phyloP scores from a whole-genome alignment of 2,888 invertebrate genomes.

The Philhelius pedissequus region DNA sequence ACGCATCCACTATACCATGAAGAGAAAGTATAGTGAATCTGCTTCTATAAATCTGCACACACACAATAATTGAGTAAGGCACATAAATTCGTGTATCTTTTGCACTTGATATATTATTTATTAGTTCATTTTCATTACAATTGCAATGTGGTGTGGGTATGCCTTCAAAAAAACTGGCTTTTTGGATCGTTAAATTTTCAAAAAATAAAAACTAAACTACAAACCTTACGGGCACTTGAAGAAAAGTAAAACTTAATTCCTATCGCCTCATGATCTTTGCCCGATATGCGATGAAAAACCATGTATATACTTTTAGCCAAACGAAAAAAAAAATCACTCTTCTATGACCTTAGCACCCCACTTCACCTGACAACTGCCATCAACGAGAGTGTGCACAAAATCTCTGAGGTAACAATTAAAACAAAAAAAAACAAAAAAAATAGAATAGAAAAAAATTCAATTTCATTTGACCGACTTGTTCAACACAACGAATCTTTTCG shows the following conservation, averaged over 20 bases:
- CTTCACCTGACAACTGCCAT: too few relatives aligned
- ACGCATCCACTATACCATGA: conserved; percentile 18
- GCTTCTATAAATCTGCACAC: conserved; percentile 34
- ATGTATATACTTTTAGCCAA: not conserved
- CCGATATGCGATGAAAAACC: not conserved
- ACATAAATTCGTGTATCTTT: conserved; percentile 52
- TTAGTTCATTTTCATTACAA: conserved; percentile 45
- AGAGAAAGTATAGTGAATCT: conserved; percentile 23
- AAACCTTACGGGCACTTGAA: not conserved
- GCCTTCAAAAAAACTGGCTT: not conserved
- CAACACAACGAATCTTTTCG: conserved; percentile 12
- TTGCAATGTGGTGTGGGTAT: not conserved
- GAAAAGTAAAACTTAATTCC: conserved; percentile 9
- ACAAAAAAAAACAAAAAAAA: not conserved
- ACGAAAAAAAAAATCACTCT: conserved; percentile 49
- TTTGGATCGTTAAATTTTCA: conserved; percentile 4
- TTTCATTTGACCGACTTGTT: conserved; percentile 67
- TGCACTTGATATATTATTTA: conserved; percentile 67
- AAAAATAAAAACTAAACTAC: not conserved
- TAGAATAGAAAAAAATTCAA: conserved; percentile 33
- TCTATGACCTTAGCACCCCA: conserved; percentile 56
- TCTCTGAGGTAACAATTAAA: not conserved
- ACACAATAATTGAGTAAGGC: not conserved
- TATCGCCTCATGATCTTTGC: conserved; percentile 8
- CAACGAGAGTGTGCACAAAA: conserved; percentile 21